Base-by-base conservation (phyloP, 2,113 vertebrate genomes). In the Antennarius striatus region DNA sequence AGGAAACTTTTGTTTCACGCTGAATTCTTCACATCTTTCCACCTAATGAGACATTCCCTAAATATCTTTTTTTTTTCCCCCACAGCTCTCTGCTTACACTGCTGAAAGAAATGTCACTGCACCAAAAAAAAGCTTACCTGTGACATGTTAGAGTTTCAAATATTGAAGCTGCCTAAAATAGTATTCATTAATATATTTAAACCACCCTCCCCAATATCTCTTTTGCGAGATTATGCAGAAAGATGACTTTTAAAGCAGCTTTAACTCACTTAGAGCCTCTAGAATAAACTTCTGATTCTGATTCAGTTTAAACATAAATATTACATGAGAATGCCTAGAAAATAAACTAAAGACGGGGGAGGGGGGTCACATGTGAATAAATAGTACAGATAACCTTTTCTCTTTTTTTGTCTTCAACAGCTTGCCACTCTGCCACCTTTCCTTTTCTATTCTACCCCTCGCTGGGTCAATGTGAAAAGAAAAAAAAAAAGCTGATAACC, bases 341-440 rank as follows among this genome's bases (percentile, higher is more conserved):
- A 71, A 67, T 77, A 56, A 79, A 73, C 68, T 68, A 30, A 73
- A 75, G 56, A 52, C 70, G 50, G 10, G 22, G 22, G 22, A 22
- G 22, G 48, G 13, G 68, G 60, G 72, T 81, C 56, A 68, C 73
- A 67, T 82, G 68, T 66, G 63, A 81, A 74, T 71, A 55, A 75
- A 80, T 48, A 29, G 46, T 55, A 47, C 61, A 59, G 79, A 78
- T 90, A 76, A 86, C 86, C 85, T 87, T 86, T 82, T 80, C 68
- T 68, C 52, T 67, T 64, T 67, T 75, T 46, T 76, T 61, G 56
- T 58, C 46, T 45, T 15, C 67, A 17, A 52, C 39, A 11, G 5
- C 59, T 52, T 40, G 63, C 47, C 47, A 51, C 71, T 62, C 56
- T 40, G 62, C 47, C 50, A 51, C 71, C 63, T 82, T 75, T 64